Base-by-base conservation (phyloP, 1,140 invertebrate genomes). In the Zaprionus nigranus region DNA sequence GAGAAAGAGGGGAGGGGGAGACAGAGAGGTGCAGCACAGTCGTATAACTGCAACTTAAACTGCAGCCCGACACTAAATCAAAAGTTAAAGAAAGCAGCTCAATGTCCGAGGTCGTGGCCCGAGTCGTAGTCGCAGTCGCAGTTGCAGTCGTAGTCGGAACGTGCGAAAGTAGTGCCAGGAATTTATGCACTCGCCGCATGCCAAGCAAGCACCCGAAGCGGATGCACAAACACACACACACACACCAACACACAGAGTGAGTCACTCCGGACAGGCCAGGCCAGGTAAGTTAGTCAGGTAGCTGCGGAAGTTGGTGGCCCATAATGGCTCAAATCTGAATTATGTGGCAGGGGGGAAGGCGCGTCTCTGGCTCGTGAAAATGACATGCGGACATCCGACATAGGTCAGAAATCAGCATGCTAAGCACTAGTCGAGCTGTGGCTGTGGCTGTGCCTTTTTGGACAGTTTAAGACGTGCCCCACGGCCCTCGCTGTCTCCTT, bases 381-480 rank as follows among this genome's bases (percentile, higher is more conserved):
- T 87, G 84, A 87, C 83, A 83, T 83, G 84, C 84, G 78, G 81
- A 88, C 84, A 75, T 88, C 84, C 84, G 81, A 88, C 84, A 84
- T 79, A 84, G 84, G 78, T 90, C 84, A 87, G 71, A 84, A 87
- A 82, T 83, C 78, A 84, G 84, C 85, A 76, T 90, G 81, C 80
- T 81, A 87, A 83, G 83, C 80, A 88, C 80, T 34, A 38, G 68
- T 13, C 12, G 53, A 57, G 34, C 40, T 20, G 13, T 20, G 40
- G 34, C 40, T 20, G 13, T 20, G 40, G 17, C 58, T 53, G 49
- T 22, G 17, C 11, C 46, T 49, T 49, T 59, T 69, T 71, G 67
- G 73, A 75, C 66, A 71, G 59, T 58, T 64, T 71, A 76, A 71
- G 61, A 34, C 62, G 38, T 11, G 6, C 26, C 40, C 40, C n/a